Conservation (phyloP, 2,797 vertebrate species). For the Sebastes kiyomatsui region DNA sequence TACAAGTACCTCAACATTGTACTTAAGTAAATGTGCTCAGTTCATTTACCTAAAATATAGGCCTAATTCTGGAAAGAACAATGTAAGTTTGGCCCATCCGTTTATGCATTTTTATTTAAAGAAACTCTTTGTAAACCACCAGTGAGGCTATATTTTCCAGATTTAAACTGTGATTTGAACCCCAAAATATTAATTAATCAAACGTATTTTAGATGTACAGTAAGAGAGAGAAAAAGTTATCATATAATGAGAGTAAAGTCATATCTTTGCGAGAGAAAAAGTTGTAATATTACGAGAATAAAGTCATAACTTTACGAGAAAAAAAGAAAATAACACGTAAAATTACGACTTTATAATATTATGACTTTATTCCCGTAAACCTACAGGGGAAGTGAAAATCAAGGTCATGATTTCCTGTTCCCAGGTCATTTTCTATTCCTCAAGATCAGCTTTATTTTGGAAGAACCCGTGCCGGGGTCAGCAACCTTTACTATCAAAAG, state of each 20-base stretch:
- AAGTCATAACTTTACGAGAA: too few relatives aligned
- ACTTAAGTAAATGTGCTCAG: not conserved
- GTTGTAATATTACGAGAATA: too few relatives aligned
- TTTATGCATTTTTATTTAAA: not conserved
- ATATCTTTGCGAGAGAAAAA: too few relatives aligned
- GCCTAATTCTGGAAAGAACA: not conserved
- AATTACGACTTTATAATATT: too few relatives aligned
- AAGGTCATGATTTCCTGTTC: not conserved
- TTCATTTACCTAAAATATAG: not conserved
- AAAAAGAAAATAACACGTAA: too few relatives aligned
- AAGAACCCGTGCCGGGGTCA: too few relatives aligned
- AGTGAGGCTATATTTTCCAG: not conserved
- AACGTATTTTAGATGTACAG: not conserved
- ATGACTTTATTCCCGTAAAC: too few relatives aligned
- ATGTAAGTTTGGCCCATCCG: not conserved
- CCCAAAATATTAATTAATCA: rapidly evolving
- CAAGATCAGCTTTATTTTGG: not conserved
- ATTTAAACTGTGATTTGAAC: not conserved
- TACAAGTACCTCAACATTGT: not conserved
- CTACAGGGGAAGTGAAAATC: not conserved
- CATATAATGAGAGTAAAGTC: too few relatives aligned
- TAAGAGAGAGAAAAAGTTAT: too few relatives aligned
- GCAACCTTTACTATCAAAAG: too few relatives aligned
- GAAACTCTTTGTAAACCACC: not conserved
- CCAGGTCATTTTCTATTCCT: constrained; percentile 4